Conservation (phyloP, 2,113 vertebrate genomes). For the Noctilio leporinus region DNA sequence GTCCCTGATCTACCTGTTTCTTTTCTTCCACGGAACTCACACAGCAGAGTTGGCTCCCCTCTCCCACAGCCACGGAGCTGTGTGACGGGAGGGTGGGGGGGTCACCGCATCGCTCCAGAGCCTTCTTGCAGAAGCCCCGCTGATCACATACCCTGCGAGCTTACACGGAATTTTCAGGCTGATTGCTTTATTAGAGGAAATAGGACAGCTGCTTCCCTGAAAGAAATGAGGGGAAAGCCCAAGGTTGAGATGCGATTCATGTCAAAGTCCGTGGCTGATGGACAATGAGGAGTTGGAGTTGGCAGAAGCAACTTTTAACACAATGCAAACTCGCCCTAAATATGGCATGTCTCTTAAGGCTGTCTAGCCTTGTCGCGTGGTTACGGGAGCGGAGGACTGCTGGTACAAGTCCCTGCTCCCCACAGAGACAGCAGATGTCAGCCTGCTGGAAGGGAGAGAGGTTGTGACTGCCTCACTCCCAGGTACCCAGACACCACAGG, state of each 20-base stretch:
- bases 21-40: not conserved
- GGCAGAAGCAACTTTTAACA: slow-evolving; percentile 1
- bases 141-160: not conserved
- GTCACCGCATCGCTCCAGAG: not conserved
- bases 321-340: not conserved
- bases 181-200: slow-evolving; percentile 51
- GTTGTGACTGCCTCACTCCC: not conserved
- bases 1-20: not conserved
- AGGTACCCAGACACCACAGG: not conserved
- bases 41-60: not conserved
- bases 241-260: slow-evolving; percentile 48
- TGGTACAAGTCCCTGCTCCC: not conserved
- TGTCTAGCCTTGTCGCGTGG: not conserved
- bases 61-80: not conserved
- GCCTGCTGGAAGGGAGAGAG: not conserved
- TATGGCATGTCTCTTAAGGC: not conserved
- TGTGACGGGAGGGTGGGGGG: too few relatives aligned
- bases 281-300: slow-evolving; percentile 30
- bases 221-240: slow-evolving; percentile 30
- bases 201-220: slow-evolving; percentile 39
- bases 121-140: not conserved
- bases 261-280: slow-evolving; percentile 31
- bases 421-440: slow-evolving; percentile 22
- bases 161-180: not conserved
- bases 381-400: not conserved